Base-by-base conservation (phyloP, 2,888 invertebrate species). In the Melipona beecheii region DNA sequence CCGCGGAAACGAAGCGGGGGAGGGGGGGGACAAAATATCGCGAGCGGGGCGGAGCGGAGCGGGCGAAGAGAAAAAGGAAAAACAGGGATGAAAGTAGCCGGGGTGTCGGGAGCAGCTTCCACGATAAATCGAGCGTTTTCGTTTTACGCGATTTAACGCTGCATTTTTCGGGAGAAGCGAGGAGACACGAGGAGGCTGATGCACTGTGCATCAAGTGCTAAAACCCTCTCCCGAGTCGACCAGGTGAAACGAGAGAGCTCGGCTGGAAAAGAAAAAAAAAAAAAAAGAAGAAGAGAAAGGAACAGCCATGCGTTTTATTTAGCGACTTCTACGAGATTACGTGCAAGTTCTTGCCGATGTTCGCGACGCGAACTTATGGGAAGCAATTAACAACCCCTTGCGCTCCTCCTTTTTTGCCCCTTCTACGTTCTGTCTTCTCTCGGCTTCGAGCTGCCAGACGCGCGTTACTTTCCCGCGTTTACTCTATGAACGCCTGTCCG, bases 81-180 rank as follows among this genome's bases (percentile, higher is more conserved):
- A 69, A 69, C 69, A 31, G 76, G 5, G 15, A 17, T 5, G 62
- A 75, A 43, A 75, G 56, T 31, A 66, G 49, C 9, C 19, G 31
- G 21, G 15, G 52, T 64, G 54, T 9, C 49, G 76, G 56, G 54
- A 56, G 54, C 56, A 81, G 85, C 83, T 88, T 80, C 83, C 86
- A 71, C 86, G 84, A 85, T 84, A 85, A 84, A 85, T 86, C 78
- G 83, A 81, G 4, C n/a, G 73, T 62, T 72, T 66, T 24, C 76
- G 72, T 70, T 80, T 54, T 31, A 66, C 62, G 60, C 49, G 79
- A 79, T 79, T 75, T 70, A 69, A 75, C 49, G 69, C n/a, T 36
- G 69, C 19, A 69, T 69, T 74, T 74, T 60, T 69, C 74, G 24
- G 54, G 24, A 75, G 27, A 50, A 27, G 13, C 54, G 56, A 2